These are phyloP conservation scores for Rachycentron canadum DNA, from an alignment of 2,797 vertebrate species.

Conservation along the genomic window DNA sequence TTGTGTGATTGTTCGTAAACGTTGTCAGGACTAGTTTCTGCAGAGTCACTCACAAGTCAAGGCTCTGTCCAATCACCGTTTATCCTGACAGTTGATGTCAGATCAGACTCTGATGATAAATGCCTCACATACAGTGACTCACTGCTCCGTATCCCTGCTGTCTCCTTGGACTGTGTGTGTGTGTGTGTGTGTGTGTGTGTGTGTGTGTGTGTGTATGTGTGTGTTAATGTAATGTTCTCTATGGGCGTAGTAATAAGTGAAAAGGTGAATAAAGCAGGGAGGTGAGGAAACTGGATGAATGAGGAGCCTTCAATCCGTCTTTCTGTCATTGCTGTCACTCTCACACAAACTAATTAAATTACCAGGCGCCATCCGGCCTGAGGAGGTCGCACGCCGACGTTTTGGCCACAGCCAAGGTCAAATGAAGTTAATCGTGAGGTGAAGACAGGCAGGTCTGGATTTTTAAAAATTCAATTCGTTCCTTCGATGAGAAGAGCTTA, in stretches of 20 bases:
- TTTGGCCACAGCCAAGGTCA: not conserved
- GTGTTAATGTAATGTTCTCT: slow-evolving; percentile 39
- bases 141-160: slow-evolving; percentile 14
- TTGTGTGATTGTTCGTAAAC: not conserved
- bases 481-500: too few relatives aligned
- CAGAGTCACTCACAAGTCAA: slow-evolving; percentile 41
- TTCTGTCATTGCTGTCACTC: slow-evolving; percentile 14
- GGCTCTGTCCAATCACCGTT: slow-evolving; percentile 33
- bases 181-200: too few relatives aligned
- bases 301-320: slow-evolving; percentile 27
- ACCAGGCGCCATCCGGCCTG: not conserved
- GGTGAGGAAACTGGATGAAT: slow-evolving; percentile 36
- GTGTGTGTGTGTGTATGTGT: not conserved
- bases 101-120: slow-evolving; percentile 40
- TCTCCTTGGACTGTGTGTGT: slow-evolving; percentile 43
- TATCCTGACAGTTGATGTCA: slow-evolving; percentile 40
- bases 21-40: not conserved
- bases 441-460: not conserved
- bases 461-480: too few relatives aligned
- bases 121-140: slow-evolving; percentile 35
- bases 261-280: slow-evolving; percentile 24
- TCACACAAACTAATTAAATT: slow-evolving; percentile 38
- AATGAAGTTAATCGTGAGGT: not conserved
- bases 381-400: not conserved
- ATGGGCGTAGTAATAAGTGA: slow-evolving; percentile 22